A percentile compares a stretch with the other conserved stretches of the same genome.
These are phyloP conservation scores for Tylochromis polylepis DNA, from an alignment of 2,113 vertebrate genomes.

Conservation along the genomic window DNA sequence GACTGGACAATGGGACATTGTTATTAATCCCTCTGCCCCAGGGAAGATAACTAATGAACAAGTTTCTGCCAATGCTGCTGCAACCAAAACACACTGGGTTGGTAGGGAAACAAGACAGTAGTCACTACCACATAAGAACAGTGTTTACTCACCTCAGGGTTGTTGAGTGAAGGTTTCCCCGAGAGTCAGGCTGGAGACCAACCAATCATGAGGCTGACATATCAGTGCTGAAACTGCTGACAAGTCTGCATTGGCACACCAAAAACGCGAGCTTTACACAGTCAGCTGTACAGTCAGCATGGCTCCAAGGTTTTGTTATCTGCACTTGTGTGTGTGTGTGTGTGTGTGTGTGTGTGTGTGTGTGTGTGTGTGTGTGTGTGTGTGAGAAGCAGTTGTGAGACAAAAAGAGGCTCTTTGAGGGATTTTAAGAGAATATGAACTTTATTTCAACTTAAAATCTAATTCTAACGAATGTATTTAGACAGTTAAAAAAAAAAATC, in stretches of 20 bases:
- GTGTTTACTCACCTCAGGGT: constrained; percentile 33
- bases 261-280: background rate
- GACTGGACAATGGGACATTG: constrained; percentile 38
- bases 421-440: background rate
- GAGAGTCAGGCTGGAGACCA: background rate
- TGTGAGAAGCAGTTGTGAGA: background rate
- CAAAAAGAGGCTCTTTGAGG: background rate
- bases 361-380: background rate
- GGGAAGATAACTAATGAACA: constrained; percentile 7
- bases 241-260: background rate
- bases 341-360: background rate
- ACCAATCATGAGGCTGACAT: background rate
- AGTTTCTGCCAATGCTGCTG: background rate
- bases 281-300: background rate
- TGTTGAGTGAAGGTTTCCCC: constrained; percentile 31
- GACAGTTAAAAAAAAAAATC: background rate
- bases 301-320: background rate
- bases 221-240: background rate
- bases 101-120: constrained; percentile 45
- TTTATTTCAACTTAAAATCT: background rate
- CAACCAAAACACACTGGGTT: constrained; percentile 42
- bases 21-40: constrained; percentile 1
- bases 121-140: constrained; percentile 27
- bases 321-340: background rate
- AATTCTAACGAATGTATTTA: background rate